phyloP scores from a whole-genome alignment of 2,113 vertebrate species.

The Etheostoma spectabile region DNA sequence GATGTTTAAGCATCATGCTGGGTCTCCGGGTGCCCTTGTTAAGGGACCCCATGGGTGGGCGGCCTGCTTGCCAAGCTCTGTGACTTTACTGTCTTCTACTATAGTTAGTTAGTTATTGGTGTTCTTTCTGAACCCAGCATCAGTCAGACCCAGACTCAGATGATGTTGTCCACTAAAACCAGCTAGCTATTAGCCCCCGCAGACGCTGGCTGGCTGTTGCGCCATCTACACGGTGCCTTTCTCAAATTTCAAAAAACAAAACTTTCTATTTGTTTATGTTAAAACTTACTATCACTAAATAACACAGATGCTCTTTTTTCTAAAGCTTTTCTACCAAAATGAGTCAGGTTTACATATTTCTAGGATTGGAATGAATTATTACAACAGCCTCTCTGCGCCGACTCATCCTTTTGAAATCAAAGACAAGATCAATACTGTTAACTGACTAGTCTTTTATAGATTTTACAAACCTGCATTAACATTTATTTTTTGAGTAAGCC shows the following conservation, averaged over 20 bases:
- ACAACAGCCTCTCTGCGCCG: not conserved
- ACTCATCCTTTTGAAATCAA: not conserved
- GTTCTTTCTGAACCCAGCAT: too few species aligned
- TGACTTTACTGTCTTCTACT: too few species aligned
- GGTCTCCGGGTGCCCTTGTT: too few species aligned
- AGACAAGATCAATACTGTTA: not conserved
- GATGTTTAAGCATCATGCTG: too few species aligned
- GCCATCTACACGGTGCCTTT: too few species aligned
- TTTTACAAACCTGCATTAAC: not conserved
- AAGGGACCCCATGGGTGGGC: too few species aligned
- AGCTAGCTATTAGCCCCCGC: too few species aligned
- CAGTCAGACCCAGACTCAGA: too few species aligned
- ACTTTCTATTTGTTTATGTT: not conserved
- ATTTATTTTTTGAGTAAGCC: not conserved
- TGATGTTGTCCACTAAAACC: too few species aligned
- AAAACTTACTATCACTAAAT: not conserved
- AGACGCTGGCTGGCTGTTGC: too few species aligned
- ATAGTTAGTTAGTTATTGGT: too few species aligned
- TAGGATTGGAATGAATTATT: not conserved
- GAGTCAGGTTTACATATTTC: not conserved
- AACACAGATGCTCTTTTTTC: not conserved
- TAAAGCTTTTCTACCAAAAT: not conserved
- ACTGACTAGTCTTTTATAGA: not conserved
- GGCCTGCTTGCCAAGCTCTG: too few species aligned
- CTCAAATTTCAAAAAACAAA: not conserved